Base-by-base conservation (phyloP, 2,113 vertebrate genomes). In the Sigmodon hispidus region DNA sequence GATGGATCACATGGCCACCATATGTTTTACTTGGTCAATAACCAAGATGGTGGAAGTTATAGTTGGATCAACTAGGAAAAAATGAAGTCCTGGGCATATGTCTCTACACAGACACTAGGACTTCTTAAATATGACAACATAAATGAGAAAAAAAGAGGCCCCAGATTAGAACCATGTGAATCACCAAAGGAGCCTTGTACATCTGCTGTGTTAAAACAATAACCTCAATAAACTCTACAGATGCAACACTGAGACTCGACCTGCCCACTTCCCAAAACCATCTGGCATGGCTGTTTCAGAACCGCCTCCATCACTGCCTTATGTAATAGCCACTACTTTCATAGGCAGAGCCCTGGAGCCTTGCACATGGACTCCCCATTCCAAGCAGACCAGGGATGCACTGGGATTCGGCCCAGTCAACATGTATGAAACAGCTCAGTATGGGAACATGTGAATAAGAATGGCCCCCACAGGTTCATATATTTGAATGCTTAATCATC, bases 291-390 rank as follows among this genome's bases (percentile, higher is more conserved):
- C 79, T 36, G 50, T n/a, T 61, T 29, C 24, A 52, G 70, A 84
- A 57, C 79, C 13, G 4, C 70, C 86, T 63, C 79, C 80, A n/a
- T 16, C 24, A 0, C 70, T 13, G 63, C 61, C 43, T 72, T 24
- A 29, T 24, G 15, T 36, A 31, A 63, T 0, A 16, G 61, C 70
- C 26, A 29, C 43, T 13, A 31, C 15, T 19, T 19, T 43, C 11
- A 11, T 6, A 45, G 1, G 0, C 0, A 26, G 1, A 52, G 59
- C 21, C 6, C 22, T 55, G 11, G 50, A n/a, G 17, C 29, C 5
- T 24, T 4, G 5, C 0, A n/a, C 43, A 3, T 8, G 43, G 70
- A 52, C 22, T 11, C 21, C 1, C 16, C 29, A 52, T 63, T 31
- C 72, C n/a, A 17, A 0, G 26, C 40, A 11, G 6, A 0, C 36